phyloP scores from a whole-genome alignment of 2,797 vertebrate species.

The Falco berigora region DNA sequence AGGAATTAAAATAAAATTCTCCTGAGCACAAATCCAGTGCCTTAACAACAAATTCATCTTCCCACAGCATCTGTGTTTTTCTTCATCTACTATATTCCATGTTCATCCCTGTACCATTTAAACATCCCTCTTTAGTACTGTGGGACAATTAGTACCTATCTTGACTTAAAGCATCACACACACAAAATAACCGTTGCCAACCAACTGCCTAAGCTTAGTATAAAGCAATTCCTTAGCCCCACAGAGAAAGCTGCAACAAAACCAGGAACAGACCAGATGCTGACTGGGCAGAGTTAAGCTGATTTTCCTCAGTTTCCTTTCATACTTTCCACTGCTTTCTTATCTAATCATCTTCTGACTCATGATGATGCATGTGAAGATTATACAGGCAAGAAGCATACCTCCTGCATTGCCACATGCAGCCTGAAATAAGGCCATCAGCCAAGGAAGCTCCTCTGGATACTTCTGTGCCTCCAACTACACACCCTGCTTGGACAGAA shows the following conservation, averaged over 20 bases:
- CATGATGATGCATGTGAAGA: neutral
- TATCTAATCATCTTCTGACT: neutral
- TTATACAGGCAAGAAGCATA: neutral
- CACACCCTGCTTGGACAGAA: neutral
- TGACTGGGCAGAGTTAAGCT: neutral
- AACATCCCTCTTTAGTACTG: neutral
- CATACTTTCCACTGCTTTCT: neutral
- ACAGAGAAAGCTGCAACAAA: neutral
- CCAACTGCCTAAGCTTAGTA: neutral
- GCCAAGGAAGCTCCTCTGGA: neutral
- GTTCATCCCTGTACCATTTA: neutral
- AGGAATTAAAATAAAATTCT: constrained; percentile 14
- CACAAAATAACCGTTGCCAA: neutral
- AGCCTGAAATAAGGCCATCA: neutral
- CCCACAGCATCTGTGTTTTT: neutral
- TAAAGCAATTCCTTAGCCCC: neutral
- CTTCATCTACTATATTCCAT: neutral
- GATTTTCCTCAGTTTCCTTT: neutral
- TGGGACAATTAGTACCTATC: neutral
- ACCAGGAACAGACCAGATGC: neutral
- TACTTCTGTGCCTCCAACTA: neutral
- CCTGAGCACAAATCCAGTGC: neutral
- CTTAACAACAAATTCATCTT: neutral
- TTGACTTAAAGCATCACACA: neutral
- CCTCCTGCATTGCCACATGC: neutral